Percentiles rank a stretch among this genome's conserved stretches.
Evolutionary conservation across 2,113 vertebrate species (phyloP).

Genomic region (Ailuropoda melanoleuca): DNA sequence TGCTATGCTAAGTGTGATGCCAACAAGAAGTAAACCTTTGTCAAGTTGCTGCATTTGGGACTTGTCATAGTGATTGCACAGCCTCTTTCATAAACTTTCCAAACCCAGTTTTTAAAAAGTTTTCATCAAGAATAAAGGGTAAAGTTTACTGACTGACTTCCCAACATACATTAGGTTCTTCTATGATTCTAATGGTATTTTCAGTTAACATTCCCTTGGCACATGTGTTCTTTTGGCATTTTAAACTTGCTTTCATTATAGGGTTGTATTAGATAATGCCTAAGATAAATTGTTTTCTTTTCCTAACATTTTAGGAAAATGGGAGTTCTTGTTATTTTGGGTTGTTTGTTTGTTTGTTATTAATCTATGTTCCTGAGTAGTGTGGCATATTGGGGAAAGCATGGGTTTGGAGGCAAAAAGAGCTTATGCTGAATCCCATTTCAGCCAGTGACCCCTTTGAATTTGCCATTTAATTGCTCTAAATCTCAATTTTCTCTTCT

Average conservation of each 20-base stretch:
- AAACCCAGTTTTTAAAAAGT: background rate
- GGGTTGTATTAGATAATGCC: background rate
- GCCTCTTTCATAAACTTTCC: background rate
- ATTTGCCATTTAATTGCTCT: background rate
- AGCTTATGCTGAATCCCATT: background rate
- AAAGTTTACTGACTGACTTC: background rate
- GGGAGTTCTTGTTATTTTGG: background rate
- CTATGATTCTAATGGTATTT: background rate
- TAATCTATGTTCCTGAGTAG: background rate
- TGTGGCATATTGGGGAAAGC: background rate
- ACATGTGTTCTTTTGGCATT: background rate
- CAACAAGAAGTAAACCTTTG: slow-evolving; percentile 16
- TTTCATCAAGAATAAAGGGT: background rate
- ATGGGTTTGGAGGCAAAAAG: background rate
- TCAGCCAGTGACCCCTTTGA: background rate
- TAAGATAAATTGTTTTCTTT: background rate
- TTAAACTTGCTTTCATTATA: background rate
- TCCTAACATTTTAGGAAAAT: background rate
- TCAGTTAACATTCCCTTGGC: background rate
- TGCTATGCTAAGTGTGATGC: background rate
- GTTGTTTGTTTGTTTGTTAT: background rate
- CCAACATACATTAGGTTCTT: background rate
- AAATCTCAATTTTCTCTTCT: slow-evolving; percentile 5
- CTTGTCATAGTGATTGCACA: background rate
- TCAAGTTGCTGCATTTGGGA: background rate